phyloP scores from a whole-genome alignment of 2,113 vertebrate genomes.

The Poicephalus gulielmi region DNA sequence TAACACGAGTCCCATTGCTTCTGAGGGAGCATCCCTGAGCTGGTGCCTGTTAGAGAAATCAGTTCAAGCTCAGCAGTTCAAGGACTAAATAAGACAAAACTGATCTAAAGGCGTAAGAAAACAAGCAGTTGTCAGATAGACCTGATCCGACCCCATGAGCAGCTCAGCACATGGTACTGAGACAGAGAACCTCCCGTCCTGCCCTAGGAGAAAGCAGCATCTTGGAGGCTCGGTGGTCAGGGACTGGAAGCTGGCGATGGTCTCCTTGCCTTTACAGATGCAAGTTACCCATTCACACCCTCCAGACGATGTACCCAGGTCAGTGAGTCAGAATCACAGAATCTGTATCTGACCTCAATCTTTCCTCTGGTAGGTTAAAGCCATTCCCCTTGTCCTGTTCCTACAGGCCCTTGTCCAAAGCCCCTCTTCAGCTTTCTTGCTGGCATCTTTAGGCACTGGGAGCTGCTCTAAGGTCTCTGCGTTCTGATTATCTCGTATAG shows the following conservation, averaged over 20 bases:
- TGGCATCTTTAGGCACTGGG: background rate
- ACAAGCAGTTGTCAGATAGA: background rate
- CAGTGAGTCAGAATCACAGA: background rate
- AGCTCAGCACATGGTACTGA: background rate
- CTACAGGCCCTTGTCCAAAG: background rate
- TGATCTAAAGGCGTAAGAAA: background rate
- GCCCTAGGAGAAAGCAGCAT: background rate
- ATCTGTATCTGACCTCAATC: background rate
- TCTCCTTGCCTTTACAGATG: background rate
- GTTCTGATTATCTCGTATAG: background rate
- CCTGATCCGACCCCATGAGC: background rate
- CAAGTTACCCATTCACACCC: background rate
- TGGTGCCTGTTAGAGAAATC: background rate
- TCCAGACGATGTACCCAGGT: fast-evolving
- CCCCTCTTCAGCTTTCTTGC: background rate
- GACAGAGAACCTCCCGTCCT: background rate
- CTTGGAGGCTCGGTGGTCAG: background rate
- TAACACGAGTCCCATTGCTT: background rate
- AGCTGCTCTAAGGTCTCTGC: background rate
- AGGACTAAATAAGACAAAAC: background rate
- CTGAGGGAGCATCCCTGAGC: background rate
- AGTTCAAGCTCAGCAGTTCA: background rate
- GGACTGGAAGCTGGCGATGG: background rate
- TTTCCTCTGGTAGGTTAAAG: background rate
- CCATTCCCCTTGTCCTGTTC: background rate